A percentile compares a stretch with the other conserved stretches of the same genome.
phyloP scores from a whole-genome alignment of 1,140 invertebrate genomes.

The Amphibalanus amphitrite region DNA sequence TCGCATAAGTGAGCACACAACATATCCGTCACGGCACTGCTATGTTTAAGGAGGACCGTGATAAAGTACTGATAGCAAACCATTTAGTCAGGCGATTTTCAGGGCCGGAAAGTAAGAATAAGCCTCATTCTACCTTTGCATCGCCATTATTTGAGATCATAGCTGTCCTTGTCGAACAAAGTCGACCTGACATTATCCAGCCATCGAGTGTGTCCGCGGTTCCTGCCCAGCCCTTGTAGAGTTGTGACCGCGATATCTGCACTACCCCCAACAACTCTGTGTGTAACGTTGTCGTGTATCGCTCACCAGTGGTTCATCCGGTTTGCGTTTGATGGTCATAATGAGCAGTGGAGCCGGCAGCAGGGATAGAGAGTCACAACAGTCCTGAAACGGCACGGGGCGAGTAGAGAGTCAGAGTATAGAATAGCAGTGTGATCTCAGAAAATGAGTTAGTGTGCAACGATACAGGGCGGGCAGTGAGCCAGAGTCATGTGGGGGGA shows the following conservation, averaged over 20 bases:
- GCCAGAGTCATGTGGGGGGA: too few species aligned
- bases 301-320: slow-evolving; percentile 46
- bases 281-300: too few species aligned
- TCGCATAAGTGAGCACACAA: too few species aligned
- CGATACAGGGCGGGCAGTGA: too few species aligned
- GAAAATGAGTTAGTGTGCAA: neutral
- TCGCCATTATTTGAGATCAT: slow-evolving; percentile 6
- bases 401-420: too few species aligned
- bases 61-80: too few species aligned
- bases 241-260: neutral
- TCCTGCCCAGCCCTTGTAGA: neutral
- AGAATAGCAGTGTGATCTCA: neutral
- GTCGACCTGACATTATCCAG: neutral
- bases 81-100: too few species aligned
- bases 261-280: too few species aligned
- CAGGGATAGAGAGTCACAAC: slow-evolving; percentile 66
- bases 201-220: neutral
- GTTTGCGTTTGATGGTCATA: slow-evolving; percentile 65
- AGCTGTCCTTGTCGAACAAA: neutral
- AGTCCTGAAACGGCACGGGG: slow-evolving; percentile 38
- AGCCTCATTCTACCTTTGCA: slow-evolving; percentile 4
- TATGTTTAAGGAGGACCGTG: neutral
- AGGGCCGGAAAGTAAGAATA: neutral
- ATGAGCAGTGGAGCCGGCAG: slow-evolving; percentile 72
- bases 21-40: too few species aligned